Evolutionary conservation across 2,888 invertebrate genomes (phyloP), one percentile per base, ranked within the genome.

Genomic region (Bugulina stolonifera): DNA sequence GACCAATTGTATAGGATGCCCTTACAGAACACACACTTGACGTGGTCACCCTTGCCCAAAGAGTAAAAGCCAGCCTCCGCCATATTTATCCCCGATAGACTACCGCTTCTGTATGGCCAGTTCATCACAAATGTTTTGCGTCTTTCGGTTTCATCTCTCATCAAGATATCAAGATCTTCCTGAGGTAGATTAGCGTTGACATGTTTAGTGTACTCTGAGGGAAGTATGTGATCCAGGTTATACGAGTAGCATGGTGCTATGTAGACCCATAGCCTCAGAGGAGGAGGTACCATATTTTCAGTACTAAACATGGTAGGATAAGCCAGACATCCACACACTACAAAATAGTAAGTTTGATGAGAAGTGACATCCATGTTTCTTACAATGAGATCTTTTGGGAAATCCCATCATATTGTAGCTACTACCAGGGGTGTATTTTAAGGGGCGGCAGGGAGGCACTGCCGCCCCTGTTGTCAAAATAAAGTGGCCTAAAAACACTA

Each of bases 1-100:
- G 93, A 92, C 96, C 96, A 97, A 81, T 94, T 93, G 79, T 93
- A 91, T 1, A 97, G 87, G 0, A 94, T 94, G 57, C 94, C 94
- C 77, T 92, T 93, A 82, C 97, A 97, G 81, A 92, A 91, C 82
- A 92, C 95, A 82, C 96, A 97, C 74, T 93, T 89, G 0, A 94
- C 94, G 80, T 93, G 91, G 85, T 96, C 96, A 55, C 91, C 91
- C 74, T 89, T 88, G 14, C 86, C 86, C 74, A 78, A 81, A 80
- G 93, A 95, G 81, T 90, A 94, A 85, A 96, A 95, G 27, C 96
- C 96, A 69, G 94, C 94, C 77, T 91, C 91, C 18, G 92, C 91
- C 72, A 96, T 86, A 73, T 90, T 79, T 32, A 72, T 72, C n/a
- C 80, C 77, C 1, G 73, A 71, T 10, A 78, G 75, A 35, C 69